A percentile compares a stretch with the other conserved stretches of the same genome.
Conservation (phyloP, 2,113 vertebrate species). For the Alexandromys fortis region DNA sequence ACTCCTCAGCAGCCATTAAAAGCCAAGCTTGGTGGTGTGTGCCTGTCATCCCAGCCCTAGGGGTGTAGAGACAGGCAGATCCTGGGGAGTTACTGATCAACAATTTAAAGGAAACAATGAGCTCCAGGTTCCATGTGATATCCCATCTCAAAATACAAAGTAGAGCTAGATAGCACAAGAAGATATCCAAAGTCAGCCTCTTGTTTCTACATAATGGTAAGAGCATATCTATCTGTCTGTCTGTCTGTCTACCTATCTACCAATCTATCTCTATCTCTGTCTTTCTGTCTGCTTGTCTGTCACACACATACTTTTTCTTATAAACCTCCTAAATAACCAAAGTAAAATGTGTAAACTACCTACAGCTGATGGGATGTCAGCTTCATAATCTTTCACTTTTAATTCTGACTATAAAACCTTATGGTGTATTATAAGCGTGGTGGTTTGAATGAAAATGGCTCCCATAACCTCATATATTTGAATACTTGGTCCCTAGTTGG, state of each 20-base stretch:
- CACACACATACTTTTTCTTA: neutral
- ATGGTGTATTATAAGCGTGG: neutral
- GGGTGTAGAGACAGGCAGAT: neutral
- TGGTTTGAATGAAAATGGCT: neutral
- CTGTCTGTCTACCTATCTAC: neutral
- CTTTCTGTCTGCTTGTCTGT: neutral
- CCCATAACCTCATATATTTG: neutral
- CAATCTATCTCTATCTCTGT: neutral
- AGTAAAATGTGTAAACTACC: neutral
- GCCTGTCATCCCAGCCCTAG: neutral
- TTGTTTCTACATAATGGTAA: neutral
- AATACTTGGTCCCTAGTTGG: neutral
- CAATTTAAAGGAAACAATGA: neutral
- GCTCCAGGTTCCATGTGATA: neutral
- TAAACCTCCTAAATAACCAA: neutral
- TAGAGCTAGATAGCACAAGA: neutral
- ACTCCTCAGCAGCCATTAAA: neutral
- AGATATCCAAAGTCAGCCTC: neutral
- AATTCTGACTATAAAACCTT: constrained; percentile 47
- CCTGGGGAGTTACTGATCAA: neutral
- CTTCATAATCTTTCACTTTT: constrained; percentile 51
- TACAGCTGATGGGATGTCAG: neutral
- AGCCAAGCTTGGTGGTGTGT: neutral
- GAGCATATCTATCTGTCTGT: neutral
- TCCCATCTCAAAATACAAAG: neutral